These are phyloP conservation scores for Lasioglossum albipes DNA, from an alignment of 1,140 invertebrate genomes.

Conservation along the genomic window DNA sequence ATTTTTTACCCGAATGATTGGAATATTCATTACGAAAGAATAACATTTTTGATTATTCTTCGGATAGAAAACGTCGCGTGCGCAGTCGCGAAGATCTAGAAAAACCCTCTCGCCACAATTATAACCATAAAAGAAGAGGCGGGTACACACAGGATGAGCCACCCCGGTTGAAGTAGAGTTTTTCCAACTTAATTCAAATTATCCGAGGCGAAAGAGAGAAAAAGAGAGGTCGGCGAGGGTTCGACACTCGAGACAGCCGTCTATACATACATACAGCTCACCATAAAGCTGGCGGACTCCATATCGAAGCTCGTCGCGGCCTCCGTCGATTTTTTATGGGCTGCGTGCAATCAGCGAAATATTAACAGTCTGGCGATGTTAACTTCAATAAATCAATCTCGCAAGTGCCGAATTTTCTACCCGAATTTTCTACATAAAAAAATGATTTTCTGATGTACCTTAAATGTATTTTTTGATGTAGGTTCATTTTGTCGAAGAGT, in stretches of 20 bases:
- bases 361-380: too few species aligned
- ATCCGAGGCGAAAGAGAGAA: background rate
- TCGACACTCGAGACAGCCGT: conserved; percentile 30
- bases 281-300: background rate
- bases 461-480: too few species aligned
- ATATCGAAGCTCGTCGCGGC: conserved; percentile 2
- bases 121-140: background rate
- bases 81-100: background rate
- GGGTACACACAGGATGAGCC: background rate
- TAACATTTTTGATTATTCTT: too few species aligned
- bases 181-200: conserved; percentile 14
- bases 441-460: too few species aligned
- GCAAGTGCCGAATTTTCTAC: too few species aligned
- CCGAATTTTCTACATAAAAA: too few species aligned
- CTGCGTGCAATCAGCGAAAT: background rate
- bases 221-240: background rate
- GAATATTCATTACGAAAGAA: too few species aligned
- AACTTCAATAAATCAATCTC: too few species aligned
- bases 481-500: too few species aligned
- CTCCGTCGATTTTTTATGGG: background rate
- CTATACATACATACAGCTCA: background rate
- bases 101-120: background rate
- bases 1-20: too few species aligned
- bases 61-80: too few species aligned
- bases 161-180: background rate